Base-by-base conservation (phyloP, 2,113 vertebrate genomes). In the Coptodon bakossiorum region DNA sequence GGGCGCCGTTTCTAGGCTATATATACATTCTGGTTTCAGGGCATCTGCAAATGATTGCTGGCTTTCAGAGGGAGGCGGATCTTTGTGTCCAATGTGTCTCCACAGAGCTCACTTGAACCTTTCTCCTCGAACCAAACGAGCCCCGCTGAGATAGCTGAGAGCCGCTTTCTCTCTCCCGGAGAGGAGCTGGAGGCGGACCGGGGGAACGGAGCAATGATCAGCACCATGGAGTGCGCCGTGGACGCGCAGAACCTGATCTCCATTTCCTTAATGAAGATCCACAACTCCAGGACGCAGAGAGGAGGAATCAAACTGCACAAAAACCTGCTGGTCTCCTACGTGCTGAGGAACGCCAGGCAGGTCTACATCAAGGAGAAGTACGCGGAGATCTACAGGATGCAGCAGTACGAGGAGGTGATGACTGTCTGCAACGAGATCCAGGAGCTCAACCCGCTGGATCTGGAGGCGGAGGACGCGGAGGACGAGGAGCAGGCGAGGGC, bases 271-370 rank as follows among this genome's bases (percentile, higher is more conserved):
- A 97, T 98, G 95, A 99, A 99, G 96, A 99, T 99, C 95, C 98
- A 99, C 97, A 98, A 97, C 97, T 99, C 98, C 88, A 96, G 98
- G 95, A 98, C 97, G 91, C 98, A 99, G 96, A 95, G 98, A 94
- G 98, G 98, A 56, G 98, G 98, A 45, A 98, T 99, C 96, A 98
- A 98, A 97, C 98, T 99, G 89, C 98, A 99, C 97, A 98, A 98
- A 94, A 99, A 98, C 96, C 98, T 99, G 92, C 97, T 99, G 94
- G 98, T 99, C 50, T 99, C 98, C 88, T 98, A 98, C 90, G 98
- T 99, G 94, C 97, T 99, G 95, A 96, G 98, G 96, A 98, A 98
- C 97, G 98, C 98, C 92, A 95, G 98, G 93, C 98, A 99, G 96
- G 97, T 99, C 93, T 99, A 98, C 97, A 97, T 99, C 96, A 98